Percentiles rank a stretch among this genome's conserved stretches.
Evolutionary conservation across 2,797 vertebrate species (phyloP).

Genomic region (Eulemur mongoz): DNA sequence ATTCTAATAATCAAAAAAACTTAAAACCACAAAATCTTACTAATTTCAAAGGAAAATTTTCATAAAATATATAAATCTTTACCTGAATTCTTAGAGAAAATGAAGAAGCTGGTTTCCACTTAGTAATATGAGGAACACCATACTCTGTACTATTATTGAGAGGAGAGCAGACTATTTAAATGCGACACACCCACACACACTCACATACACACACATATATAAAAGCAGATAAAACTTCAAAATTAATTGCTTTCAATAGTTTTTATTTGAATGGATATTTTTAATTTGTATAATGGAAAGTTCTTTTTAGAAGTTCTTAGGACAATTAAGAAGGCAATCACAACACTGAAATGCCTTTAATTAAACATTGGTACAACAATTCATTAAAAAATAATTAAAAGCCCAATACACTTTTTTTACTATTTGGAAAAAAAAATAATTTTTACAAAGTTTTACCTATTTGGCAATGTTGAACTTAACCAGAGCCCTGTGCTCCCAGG

Average conservation of each 20-base stretch:
- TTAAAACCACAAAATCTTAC: neutral
- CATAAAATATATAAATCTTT: neutral
- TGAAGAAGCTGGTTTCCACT: neutral
- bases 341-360: constrained; percentile 55
- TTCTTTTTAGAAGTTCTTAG: neutral
- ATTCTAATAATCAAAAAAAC: neutral
- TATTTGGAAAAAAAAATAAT: constrained; percentile 27
- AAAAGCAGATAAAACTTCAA: neutral
- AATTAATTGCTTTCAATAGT: constrained; percentile 7
- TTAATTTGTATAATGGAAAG: neutral
- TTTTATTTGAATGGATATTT: neutral
- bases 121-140: neutral
- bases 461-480: neutral
- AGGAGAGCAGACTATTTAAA: neutral
- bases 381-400: constrained; percentile 67
- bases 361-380: constrained; percentile 49
- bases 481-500: neutral
- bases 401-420: constrained; percentile 1
- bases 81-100: neutral
- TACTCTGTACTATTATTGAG: neutral
- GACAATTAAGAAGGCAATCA: neutral
- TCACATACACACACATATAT: neutral
- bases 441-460: constrained; percentile 17
- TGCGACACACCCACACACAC: neutral
- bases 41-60: neutral